These are phyloP conservation scores for Poecilia wingei DNA, from an alignment of 2,797 vertebrate species.

Conservation along the genomic window DNA sequence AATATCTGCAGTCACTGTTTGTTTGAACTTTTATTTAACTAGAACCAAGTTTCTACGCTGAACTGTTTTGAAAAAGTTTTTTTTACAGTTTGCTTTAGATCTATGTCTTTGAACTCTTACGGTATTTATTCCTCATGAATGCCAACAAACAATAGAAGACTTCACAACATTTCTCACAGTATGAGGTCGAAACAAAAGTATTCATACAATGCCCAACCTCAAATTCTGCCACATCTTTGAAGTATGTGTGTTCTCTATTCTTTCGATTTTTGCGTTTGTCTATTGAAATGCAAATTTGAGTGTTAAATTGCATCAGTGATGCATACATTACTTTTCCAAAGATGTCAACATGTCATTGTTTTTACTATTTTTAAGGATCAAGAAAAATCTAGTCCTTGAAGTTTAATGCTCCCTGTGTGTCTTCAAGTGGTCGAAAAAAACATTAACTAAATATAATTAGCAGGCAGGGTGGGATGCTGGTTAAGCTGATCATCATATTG, in stretches of 20 bases:
- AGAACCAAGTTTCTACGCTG: slow-evolving; percentile 2
- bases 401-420: background rate
- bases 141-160: slow-evolving; percentile 10
- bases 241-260: background rate
- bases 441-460: background rate
- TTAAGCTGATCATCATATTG: background rate
- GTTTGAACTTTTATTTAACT: slow-evolving; percentile 13
- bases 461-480: background rate
- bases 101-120: background rate
- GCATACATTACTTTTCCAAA: background rate
- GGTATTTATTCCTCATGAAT: slow-evolving; percentile 18
- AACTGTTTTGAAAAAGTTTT: slow-evolving; percentile 25
- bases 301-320: background rate
- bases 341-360: background rate
- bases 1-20: slow-evolving; percentile 38
- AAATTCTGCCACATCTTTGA: background rate
- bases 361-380: background rate
- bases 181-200: background rate
- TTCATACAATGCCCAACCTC: background rate
- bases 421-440: background rate
- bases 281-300: background rate
- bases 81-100: background rate
- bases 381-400: background rate
- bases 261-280: background rate
- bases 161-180: slow-evolving; percentile 17